These are phyloP conservation scores for Leptothorax acervorum DNA, from an alignment of 2,888 invertebrate genomes.

Conservation along the genomic window DNA sequence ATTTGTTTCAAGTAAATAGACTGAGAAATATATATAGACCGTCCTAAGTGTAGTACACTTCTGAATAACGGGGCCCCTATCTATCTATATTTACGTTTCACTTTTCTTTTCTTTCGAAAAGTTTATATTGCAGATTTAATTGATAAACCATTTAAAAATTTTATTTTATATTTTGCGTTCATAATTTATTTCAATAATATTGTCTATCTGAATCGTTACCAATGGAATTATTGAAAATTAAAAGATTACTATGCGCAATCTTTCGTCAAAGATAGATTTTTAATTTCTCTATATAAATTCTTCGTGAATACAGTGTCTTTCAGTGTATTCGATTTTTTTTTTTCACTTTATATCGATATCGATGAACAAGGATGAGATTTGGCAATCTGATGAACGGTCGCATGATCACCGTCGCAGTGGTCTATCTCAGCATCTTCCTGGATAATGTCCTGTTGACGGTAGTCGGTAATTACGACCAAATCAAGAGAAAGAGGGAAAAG, in stretches of 20 bases:
- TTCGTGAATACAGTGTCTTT: background rate
- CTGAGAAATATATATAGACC: background rate
- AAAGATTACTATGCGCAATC: background rate
- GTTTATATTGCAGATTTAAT: background rate
- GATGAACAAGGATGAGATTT: conserved; percentile 56
- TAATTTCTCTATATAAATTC: background rate
- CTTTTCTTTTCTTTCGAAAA: background rate
- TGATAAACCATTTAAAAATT: background rate
- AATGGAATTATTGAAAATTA: background rate
- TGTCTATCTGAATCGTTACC: background rate
- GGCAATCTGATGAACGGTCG: conserved; percentile 57
- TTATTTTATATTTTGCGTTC: background rate
- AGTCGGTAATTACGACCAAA: conserved; percentile 90
- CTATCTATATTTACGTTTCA: background rate
- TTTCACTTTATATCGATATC: conserved; percentile 7
- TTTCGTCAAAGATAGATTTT: background rate
- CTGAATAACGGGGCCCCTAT: background rate
- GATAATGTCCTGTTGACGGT: conserved; percentile 96
- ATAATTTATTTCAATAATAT: background rate
- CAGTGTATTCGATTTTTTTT: background rate
- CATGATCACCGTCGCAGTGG: conserved; percentile 86
- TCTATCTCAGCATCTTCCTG: conserved; percentile 92
- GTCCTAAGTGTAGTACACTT: background rate
- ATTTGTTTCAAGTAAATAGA: background rate
- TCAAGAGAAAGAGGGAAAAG: background rate